phyloP scores from a whole-genome alignment of 2,888 invertebrate genomes.

The Yponomeuta evonymella region DNA sequence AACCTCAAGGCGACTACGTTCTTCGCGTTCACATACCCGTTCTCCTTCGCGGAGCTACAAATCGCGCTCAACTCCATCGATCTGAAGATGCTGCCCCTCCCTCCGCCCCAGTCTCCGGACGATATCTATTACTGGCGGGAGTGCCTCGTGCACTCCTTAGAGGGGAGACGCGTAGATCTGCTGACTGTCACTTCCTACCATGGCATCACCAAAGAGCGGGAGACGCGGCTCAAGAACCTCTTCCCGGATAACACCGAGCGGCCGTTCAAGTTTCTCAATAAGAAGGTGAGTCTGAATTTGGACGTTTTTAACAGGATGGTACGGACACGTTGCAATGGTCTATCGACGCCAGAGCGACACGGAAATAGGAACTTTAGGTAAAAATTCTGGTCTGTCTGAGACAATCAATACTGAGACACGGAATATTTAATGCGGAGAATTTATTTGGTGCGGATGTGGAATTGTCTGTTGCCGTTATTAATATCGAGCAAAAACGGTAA shows the following conservation, averaged over 20 bases:
- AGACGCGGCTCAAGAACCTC: constrained; percentile 81
- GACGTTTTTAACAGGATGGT: too few relatives aligned
- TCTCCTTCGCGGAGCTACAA: constrained; percentile 88
- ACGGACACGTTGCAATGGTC: too few relatives aligned
- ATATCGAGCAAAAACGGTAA: too few relatives aligned
- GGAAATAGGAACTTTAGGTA: neutral
- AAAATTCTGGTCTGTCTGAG: neutral
- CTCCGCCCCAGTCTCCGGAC: constrained; percentile 60
- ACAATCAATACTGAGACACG: neutral
- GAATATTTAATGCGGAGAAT: constrained; percentile 15
- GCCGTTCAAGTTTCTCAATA: constrained; percentile 84
- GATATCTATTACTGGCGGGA: constrained; percentile 92
- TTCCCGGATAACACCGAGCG: constrained; percentile 84
- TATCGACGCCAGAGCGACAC: too few relatives aligned
- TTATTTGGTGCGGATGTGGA: too few relatives aligned
- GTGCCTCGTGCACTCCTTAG: constrained; percentile 85
- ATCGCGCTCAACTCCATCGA: constrained; percentile 83
- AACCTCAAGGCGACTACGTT: constrained; percentile 84
- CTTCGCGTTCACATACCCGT: constrained; percentile 95
- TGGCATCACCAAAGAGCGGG: constrained; percentile 82
- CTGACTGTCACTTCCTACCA: constrained; percentile 89
- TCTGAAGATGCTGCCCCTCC: constrained; percentile 68
- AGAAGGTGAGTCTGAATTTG: constrained; percentile 77
- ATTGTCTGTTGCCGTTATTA: too few relatives aligned
- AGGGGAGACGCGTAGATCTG: constrained; percentile 85